These are phyloP conservation scores for Drosophila melanosoma DNA, from an alignment of 2,888 invertebrate genomes.

Conservation along the genomic window DNA sequence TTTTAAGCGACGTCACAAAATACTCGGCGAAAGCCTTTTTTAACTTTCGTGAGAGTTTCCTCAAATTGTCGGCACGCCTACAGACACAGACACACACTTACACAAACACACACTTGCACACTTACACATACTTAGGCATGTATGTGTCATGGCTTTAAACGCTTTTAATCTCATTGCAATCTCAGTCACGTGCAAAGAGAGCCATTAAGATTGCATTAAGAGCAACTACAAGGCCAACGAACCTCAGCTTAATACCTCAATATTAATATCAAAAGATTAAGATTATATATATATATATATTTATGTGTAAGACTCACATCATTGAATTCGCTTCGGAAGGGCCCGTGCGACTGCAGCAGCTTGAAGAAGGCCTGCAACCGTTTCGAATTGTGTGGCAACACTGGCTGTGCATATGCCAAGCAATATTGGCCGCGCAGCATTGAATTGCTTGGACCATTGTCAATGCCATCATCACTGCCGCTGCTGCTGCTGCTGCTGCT, in stretches of 20 bases:
- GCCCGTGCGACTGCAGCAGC: conserved; percentile 87
- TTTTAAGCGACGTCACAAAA: conserved; percentile 12
- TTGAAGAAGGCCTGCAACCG: conserved; percentile 85
- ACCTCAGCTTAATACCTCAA: conserved; percentile 25
- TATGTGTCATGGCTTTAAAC: conserved; percentile 7
- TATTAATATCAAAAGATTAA: not conserved
- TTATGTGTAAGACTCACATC: conserved; percentile 87
- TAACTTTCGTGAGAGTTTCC: conserved; percentile 15
- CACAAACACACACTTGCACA: not conserved
- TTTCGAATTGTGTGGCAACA: conserved; percentile 85
- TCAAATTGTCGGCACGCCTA: conserved; percentile 14
- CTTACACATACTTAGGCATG: not conserved
- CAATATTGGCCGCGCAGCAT: conserved; percentile 87
- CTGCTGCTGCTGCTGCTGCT: conserved; percentile 9
- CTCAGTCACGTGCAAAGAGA: conserved; percentile 44
- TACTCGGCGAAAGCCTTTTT: conserved; percentile 12
- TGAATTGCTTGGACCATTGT: conserved; percentile 22
- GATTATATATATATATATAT: not conserved
- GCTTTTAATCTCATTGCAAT: conserved; percentile 40
- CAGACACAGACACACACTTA: not conserved
- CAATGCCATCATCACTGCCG: conserved; percentile 4
- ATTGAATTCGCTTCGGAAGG: conserved; percentile 88
- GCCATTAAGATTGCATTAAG: conserved; percentile 43
- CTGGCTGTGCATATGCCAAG: conserved; percentile 87
- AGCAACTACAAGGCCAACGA: conserved; percentile 47